These are phyloP conservation scores for Poliocrania exsul DNA, from an alignment of 2,797 vertebrate genomes.

Conservation along the genomic window DNA sequence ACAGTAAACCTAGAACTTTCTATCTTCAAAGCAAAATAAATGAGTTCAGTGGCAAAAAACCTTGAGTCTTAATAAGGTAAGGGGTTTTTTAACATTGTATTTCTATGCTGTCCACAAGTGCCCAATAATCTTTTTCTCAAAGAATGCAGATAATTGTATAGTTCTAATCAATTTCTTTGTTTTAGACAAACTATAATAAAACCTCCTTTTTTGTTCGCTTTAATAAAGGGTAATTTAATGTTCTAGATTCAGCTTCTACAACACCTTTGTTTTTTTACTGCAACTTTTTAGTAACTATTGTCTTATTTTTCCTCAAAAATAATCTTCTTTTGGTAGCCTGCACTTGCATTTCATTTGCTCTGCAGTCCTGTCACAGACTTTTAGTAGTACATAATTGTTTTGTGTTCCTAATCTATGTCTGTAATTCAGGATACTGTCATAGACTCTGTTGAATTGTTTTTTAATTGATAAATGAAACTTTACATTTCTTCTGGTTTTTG, in stretches of 20 bases:
- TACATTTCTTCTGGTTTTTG: constrained; percentile 23
- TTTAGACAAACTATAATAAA: constrained; percentile 4
- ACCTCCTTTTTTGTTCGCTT: constrained; percentile 19
- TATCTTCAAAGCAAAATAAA: not conserved
- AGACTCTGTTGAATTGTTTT: constrained; percentile 15
- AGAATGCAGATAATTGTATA: not conserved
- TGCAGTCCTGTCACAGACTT: not conserved
- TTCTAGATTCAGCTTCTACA: not conserved
- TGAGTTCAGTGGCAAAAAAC: not conserved
- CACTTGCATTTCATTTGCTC: constrained; percentile 5
- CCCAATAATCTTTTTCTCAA: constrained; percentile 4
- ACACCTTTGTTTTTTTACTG: not conserved
- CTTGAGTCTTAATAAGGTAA: not conserved
- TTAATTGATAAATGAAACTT: constrained; percentile 18
- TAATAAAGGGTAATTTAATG: not conserved
- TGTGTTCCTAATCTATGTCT: constrained; percentile 42
- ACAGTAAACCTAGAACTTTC: not conserved
- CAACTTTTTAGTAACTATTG: not conserved
- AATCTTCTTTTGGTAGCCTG: constrained; percentile 10
- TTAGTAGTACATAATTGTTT: not conserved
- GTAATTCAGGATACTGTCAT: constrained; percentile 57
- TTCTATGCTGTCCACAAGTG: constrained; percentile 23
- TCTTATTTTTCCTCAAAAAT: not conserved
- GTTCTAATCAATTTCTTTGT: not conserved
- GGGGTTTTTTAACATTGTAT: not conserved